Evolutionary conservation across 1,140 invertebrate species (phyloP).

Genomic region (Drosophila bipectinata): DNA sequence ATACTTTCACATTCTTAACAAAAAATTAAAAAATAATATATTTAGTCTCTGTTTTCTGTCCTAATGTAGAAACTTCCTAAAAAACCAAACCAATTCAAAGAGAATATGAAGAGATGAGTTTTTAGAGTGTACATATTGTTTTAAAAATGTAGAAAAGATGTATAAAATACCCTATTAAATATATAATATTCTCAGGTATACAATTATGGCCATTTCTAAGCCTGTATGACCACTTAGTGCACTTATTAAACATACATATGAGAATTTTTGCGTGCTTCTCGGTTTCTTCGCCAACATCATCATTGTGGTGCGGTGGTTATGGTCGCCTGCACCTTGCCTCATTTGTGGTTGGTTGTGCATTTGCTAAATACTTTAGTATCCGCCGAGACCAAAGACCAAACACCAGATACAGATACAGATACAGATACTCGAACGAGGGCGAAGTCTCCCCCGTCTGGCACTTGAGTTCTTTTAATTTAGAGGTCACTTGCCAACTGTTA

Average conservation of each 20-base stretch:
- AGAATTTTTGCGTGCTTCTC: conserved; percentile 25
- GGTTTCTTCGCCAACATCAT: conserved; percentile 44
- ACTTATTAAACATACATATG: conserved; percentile 52
- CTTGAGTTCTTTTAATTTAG: conserved; percentile 61
- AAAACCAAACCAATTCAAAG: too few relatives aligned
- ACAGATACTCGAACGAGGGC: conserved; percentile 15
- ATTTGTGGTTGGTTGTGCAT: conserved; percentile 28
- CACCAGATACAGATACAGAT: background rate
- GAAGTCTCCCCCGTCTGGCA: conserved; percentile 28
- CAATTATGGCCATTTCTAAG: too few relatives aligned
- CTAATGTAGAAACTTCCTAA: too few relatives aligned
- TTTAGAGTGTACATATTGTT: too few relatives aligned
- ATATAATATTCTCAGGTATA: too few relatives aligned
- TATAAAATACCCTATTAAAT: too few relatives aligned
- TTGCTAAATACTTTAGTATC: conserved; percentile 17
- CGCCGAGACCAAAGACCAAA: background rate
- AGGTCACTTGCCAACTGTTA: conserved; percentile 55
- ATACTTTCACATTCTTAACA: too few relatives aligned
- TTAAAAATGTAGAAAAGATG: too few relatives aligned
- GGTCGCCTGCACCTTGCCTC: conserved; percentile 72
- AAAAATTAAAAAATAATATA: too few relatives aligned
- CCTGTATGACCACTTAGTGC: conserved; percentile 28
- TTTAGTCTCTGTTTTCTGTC: too few relatives aligned
- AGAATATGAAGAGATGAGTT: too few relatives aligned
- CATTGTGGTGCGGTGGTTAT: conserved; percentile 63